These are phyloP conservation scores for Leptopilina myrica DNA, from an alignment of 2,888 invertebrate species.

Conservation along the genomic window DNA sequence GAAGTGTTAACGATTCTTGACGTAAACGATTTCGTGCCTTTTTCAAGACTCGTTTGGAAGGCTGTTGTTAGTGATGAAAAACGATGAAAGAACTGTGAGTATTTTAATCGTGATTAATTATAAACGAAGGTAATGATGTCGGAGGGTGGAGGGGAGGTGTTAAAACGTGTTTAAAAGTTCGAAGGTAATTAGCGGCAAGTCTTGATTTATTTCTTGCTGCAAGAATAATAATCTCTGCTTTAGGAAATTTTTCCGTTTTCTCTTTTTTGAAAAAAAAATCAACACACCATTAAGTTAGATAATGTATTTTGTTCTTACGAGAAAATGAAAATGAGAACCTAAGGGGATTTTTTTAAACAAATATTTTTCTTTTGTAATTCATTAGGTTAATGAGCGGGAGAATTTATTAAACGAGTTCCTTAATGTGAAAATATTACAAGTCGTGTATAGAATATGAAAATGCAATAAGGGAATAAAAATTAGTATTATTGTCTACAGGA, in stretches of 20 bases:
- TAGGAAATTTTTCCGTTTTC: not conserved
- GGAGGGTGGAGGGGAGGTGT: not conserved
- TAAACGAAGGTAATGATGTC: conserved; percentile 29
- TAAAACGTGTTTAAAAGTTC: conserved; percentile 14
- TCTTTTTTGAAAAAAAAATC: not conserved
- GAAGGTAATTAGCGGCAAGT: conserved; percentile 32
- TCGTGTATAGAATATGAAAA: too few relatives aligned
- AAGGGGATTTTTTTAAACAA: not conserved
- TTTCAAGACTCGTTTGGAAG: conserved; percentile 7
- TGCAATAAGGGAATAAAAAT: too few relatives aligned
- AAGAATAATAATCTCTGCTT: conserved; percentile 33
- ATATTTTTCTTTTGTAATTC: conserved; percentile 1
- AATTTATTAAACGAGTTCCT: conserved; percentile 1
- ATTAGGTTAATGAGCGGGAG: not conserved
- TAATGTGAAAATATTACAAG: not conserved
- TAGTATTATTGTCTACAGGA: too few relatives aligned
- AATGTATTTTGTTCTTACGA: not conserved
- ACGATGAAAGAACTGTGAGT: not conserved
- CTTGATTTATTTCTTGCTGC: conserved; percentile 29
- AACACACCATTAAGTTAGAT: conserved; percentile 13
- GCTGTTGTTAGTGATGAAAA: not conserved
- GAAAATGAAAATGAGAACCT: not conserved
- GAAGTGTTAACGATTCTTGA: conserved; percentile 17
- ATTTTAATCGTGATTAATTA: conserved; percentile 40
- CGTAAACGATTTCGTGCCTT: not conserved